Evolutionary conservation across 2,797 vertebrate genomes (phyloP), one percentile per base, ranked within the genome.

Genomic region (Melanitta fusca): DNA sequence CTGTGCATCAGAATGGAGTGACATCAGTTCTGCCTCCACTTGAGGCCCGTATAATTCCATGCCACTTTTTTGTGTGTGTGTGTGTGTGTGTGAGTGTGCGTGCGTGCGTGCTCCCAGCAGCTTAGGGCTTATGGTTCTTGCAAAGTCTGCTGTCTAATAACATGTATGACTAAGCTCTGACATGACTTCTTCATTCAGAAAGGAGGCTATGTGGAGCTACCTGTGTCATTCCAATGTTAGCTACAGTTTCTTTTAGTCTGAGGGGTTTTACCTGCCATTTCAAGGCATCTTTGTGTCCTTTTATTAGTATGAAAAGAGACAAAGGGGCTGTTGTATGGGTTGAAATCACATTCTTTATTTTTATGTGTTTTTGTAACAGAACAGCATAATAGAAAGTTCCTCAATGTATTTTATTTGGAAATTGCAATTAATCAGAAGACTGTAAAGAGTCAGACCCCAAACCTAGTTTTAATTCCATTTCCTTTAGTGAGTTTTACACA

Each of bases 351-450:
- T 90, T 41, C 70, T 93, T 86, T 73, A 82, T 87, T 96, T 77
- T 92, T 83, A 89, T 64, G 61, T 3, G 1, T 77, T 93, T 94
- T 95, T 83, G 43, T 90, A 91, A 83, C 49, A 93, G 81, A 79
- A 77, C 45, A 73, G 30, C 74, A 39, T 88, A 96, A 92, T 88
- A 92, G 88, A 95, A 96, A 81, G 65, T 83, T 95, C 45, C 80
- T 95, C 93, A 80, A 85, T 79, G 80, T 94, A 90, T 97, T 97
- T 95, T 85, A 81, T 77, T 89, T 95, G 72, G 87, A 93, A 96
- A 95, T 96, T 89, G 80, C 66, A 93, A 92, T 96, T 97, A 96
- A 94, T 94, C 85, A 95, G 75, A 90, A 93, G 89, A 92, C 83
- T 94, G 32, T 80, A 88, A 96, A 81, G 72, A 89, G 54, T 88